Base-by-base conservation (phyloP, 2,113 vertebrate species). In the Misgurnus anguillicaudatus region DNA sequence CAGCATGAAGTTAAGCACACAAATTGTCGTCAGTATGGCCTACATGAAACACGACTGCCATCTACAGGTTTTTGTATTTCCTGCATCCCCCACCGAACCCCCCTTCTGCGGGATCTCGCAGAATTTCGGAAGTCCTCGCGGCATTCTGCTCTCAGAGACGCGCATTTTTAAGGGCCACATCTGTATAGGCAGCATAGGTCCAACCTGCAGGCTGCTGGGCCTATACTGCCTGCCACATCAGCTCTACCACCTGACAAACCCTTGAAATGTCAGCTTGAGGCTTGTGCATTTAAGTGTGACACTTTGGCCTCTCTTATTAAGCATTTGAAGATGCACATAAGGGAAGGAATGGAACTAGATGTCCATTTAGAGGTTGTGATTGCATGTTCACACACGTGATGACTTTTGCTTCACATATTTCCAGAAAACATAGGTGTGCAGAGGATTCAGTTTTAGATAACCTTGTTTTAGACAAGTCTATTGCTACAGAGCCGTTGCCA, bases 161-260 rank as follows among this genome's bases (percentile, higher is more conserved):
- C n/a, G n/a, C n/a, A n/a, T n/a, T n/a, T n/a, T n/a, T n/a, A n/a
- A n/a, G n/a, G n/a, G n/a, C n/a, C n/a, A n/a, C n/a, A n/a, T n/a
- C n/a, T n/a, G n/a, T 75, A 67, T 58, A 66, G 78, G 69, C 67
- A 80, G 68, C 69, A 73, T 57, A 62, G 70, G 70, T 73, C 17
- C 70, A 55, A 73, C 70, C 70, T 73, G 70, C 70, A 42, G 53
- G 70, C 70, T 73, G 70, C 38, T 73, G 70, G 53, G 53, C 70
- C 70, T 73, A 73, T 42, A 73, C 24, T 31, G 24, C 24, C 24
- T 31, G 24, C 24, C 24, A 31, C 24, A 31, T 31, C 24, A 31
- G 24, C 70, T 73, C 21, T 38, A 42, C 41, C 41, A 77, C 38
- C 48, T 67, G 75, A 66, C 24, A 77, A 47, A 71, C 42, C 10